Evolutionary conservation across 2,888 invertebrate species (phyloP).

Genomic region (Nematopogon swammerdamellus): DNA sequence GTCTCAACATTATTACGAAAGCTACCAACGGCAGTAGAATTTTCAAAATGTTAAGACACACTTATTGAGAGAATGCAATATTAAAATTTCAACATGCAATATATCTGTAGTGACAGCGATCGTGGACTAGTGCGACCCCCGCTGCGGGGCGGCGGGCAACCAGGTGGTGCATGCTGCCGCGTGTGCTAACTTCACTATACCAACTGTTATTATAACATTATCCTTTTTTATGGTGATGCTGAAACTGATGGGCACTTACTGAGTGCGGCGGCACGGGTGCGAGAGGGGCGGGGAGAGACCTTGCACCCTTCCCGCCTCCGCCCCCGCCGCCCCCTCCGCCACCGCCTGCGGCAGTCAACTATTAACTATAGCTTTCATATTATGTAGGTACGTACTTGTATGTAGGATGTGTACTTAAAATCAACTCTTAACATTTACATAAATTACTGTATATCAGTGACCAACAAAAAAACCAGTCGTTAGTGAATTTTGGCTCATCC

Average conservation of each 20-base stretch:
- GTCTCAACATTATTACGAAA: conserved; percentile 14
- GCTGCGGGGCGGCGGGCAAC: too few species aligned
- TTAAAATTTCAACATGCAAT: conserved; percentile 34
- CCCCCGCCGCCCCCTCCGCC: neutral
- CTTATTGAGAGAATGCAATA: conserved; percentile 34
- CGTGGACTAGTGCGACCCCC: conserved; percentile 28
- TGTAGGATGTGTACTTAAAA: conserved; percentile 43
- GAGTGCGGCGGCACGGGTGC: neutral
- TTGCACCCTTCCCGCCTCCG: neutral
- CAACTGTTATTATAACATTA: neutral
- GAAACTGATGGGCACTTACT: neutral
- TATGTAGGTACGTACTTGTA: conserved; percentile 37
- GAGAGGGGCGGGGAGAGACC: neutral
- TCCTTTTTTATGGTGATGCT: neutral
- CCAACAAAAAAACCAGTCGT: conserved; percentile 44
- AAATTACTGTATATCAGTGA: conserved; percentile 42
- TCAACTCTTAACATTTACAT: conserved; percentile 27
- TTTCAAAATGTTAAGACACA: conserved; percentile 30
- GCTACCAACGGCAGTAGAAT: conserved; percentile 26
- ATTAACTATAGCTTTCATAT: neutral
- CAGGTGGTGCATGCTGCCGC: neutral
- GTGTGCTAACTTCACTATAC: neutral
- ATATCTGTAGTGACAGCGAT: conserved; percentile 45
- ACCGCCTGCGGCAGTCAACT: neutral
- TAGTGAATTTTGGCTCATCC: too few species aligned